phyloP scores from a whole-genome alignment of 2,888 invertebrate genomes.

The Pollenia amentaria region DNA sequence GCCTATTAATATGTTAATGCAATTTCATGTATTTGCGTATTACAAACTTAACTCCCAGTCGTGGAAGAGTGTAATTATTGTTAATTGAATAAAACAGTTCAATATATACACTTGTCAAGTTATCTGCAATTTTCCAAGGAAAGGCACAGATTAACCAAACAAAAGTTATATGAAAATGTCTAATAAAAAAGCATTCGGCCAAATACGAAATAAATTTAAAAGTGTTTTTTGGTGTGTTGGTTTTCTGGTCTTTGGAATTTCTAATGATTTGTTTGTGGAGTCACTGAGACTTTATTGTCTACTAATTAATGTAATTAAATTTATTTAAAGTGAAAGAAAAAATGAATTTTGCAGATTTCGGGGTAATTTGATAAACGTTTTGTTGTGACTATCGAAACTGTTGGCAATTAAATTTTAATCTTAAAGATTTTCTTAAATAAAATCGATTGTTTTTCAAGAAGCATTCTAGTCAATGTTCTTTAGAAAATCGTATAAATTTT shows the following conservation, averaged over 20 bases:
- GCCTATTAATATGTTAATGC: conserved; percentile 70
- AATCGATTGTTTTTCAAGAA: too few species aligned
- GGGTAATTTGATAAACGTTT: neutral
- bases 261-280: conserved; percentile 31
- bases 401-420: neutral
- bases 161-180: conserved; percentile 21
- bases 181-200: neutral
- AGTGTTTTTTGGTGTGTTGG: neutral
- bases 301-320: conserved; percentile 28
- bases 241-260: neutral
- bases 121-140: conserved; percentile 23
- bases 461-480: too few species aligned
- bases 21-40: conserved; percentile 65
- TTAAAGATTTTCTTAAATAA: too few species aligned
- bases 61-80: conserved; percentile 70
- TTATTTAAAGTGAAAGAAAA: neutral
- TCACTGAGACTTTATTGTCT: conserved; percentile 23
- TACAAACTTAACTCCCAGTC: conserved; percentile 57
- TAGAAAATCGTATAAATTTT: too few species aligned
- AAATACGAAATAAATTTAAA: conserved; percentile 18
- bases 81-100: conserved; percentile 70
- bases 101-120: conserved; percentile 59
- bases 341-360: neutral
- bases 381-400: neutral
- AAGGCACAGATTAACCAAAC: conserved; percentile 30